These are phyloP conservation scores for Lasiurus borealis DNA, from an alignment of 2,113 vertebrate species.

Conservation along the genomic window DNA sequence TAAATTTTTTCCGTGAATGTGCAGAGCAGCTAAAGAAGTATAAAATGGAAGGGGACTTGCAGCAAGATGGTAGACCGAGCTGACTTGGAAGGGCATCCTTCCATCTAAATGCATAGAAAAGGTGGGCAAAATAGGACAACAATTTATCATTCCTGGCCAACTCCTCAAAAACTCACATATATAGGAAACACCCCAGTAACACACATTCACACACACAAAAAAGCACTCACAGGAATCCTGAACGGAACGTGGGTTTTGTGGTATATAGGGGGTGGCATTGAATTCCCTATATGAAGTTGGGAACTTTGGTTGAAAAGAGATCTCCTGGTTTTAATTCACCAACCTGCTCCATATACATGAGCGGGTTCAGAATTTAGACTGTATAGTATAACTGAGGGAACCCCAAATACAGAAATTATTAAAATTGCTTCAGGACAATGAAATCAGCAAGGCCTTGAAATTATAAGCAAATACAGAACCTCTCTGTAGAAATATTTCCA, in stretches of 20 bases:
- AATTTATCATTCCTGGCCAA: neutral
- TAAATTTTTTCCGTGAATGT: neutral
- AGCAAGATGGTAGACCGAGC: neutral
- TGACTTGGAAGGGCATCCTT: neutral
- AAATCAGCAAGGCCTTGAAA: neutral
- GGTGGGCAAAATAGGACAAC: neutral
- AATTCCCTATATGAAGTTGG: neutral
- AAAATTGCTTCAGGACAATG: neutral
- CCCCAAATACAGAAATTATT: neutral
- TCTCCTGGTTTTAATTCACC: neutral
- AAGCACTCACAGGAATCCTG: neutral
- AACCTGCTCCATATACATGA: neutral
- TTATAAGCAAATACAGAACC: neutral
- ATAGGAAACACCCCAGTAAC: neutral
- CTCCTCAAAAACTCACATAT: neutral
- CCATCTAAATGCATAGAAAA: neutral
- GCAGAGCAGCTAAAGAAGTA: neutral
- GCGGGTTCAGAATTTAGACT: neutral
- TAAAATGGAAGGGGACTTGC: constrained; percentile 27
- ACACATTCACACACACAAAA: neutral
- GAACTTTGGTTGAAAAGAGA: neutral
- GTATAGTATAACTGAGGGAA: neutral
- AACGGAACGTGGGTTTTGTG: neutral
- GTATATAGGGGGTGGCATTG: neutral
- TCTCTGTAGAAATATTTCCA: neutral